Evolutionary conservation across 2,113 vertebrate species (phyloP).

Genomic region (Ibidorhyncha struthersii): DNA sequence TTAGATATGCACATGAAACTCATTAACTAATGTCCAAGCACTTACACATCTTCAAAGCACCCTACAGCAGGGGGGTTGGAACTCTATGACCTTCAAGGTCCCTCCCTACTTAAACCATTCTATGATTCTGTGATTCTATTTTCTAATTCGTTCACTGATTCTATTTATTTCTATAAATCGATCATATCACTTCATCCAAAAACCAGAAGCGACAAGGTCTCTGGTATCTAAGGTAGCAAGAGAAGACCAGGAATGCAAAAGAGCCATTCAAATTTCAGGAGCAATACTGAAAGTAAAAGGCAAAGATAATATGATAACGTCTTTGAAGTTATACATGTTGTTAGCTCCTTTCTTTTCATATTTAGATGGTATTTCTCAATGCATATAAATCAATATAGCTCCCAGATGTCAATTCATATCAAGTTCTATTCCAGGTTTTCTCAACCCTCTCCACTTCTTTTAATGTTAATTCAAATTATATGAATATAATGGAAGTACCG

Average conservation of each 20-base stretch:
- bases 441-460: background rate
- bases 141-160: background rate
- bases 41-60: background rate
- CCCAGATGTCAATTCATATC: background rate
- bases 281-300: background rate
- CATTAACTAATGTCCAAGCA: background rate
- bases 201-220: background rate
- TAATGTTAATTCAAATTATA: background rate
- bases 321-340: background rate
- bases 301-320: background rate
- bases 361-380: background rate
- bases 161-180: background rate
- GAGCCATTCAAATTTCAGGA: background rate
- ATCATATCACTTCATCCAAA: background rate
- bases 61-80: too few species aligned
- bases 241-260: background rate
- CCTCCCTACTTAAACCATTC: too few species aligned
- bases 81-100: too few species aligned
- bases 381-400: background rate
- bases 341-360: background rate
- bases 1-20: background rate
- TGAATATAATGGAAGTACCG: background rate
- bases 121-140: background rate
- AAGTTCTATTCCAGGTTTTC: background rate
- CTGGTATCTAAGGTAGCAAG: background rate